Conservation (phyloP, 2,797 vertebrate species). For the Otus scops region DNA sequence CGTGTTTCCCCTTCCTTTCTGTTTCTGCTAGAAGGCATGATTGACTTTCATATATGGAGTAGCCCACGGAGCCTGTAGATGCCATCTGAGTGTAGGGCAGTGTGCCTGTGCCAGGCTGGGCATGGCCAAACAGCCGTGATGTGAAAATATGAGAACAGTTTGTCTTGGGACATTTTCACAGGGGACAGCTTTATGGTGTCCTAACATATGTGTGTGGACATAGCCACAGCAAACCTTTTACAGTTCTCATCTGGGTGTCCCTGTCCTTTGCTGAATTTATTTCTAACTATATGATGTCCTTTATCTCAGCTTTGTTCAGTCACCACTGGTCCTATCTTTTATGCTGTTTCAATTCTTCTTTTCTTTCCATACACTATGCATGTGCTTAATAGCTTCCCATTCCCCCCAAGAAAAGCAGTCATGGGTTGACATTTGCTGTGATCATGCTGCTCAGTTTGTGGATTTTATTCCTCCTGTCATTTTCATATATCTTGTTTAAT, state of each 20-base stretch:
- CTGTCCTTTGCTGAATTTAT: neutral
- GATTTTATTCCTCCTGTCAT: slow-evolving; percentile 7
- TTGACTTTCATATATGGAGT: neutral
- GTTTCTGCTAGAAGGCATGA: neutral
- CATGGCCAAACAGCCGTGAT: neutral
- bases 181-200: neutral
- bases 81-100: neutral
- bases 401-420: neutral
- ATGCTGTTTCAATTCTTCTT: neutral
- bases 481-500: slow-evolving; percentile 31
- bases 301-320: neutral
- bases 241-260: neutral
- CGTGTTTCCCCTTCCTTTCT: neutral
- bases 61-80: neutral
- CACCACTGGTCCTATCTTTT: neutral
- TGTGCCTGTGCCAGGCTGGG: neutral
- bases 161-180: neutral
- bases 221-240: neutral
- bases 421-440: neutral
- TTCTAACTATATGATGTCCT: neutral
- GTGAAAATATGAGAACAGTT: neutral
- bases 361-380: neutral
- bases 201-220: neutral
- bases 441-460: neutral
- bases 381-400: neutral